Evolutionary conservation across 2,113 vertebrate genomes (phyloP), one percentile per base, ranked within the genome.

Genomic region (Trematomus loennbergii): DNA sequence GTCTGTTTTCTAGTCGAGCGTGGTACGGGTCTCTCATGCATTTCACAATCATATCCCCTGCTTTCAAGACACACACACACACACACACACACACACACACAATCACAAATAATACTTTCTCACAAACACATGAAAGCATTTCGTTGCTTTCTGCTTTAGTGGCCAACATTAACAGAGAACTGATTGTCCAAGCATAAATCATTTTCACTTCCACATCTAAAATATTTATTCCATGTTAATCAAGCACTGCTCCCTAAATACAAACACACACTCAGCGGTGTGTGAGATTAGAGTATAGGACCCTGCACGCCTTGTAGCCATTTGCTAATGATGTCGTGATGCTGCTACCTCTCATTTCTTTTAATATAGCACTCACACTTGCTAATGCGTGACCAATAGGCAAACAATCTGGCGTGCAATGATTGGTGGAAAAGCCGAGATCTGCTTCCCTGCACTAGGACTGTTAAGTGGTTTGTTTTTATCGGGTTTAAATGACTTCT

Each of bases 211-310:
- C 61, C 25, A 72, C 79, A 50, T 78, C 59, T 93, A 82, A 92
- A 93, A 91, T 91, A 92, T 91, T 91, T n/a, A 91, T 89, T 66
- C 22, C 46, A 43, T 64, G 58, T 82, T 92, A 90, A 93, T 93
- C 65, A 87, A 89, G 72, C 61, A 65, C 36, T 62, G 54, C 79
- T 77, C 83, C 20, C 29, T 59, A 18, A 67, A 83, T 1, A 82
- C 33, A 79, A 70, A 55, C 75, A 48, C 29, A 52, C 72, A 61
- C 3, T 6, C 20, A 64, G 16, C 2, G 2, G 57, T 53, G 60
- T 80, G 70, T 61, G 61, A 75, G 75, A 81, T 40, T 57, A 59
- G 50, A 59, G 22, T 18, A 33, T 18, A 33, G 12, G 53, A 60
- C 25, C 58, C 66, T 49, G 43, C 77, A 81, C 69, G 59, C 46